Percentiles rank a stretch among this genome's conserved stretches.
Evolutionary conservation across 2,113 vertebrate species (phyloP).

Genomic region (Cynocephalus volans): DNA sequence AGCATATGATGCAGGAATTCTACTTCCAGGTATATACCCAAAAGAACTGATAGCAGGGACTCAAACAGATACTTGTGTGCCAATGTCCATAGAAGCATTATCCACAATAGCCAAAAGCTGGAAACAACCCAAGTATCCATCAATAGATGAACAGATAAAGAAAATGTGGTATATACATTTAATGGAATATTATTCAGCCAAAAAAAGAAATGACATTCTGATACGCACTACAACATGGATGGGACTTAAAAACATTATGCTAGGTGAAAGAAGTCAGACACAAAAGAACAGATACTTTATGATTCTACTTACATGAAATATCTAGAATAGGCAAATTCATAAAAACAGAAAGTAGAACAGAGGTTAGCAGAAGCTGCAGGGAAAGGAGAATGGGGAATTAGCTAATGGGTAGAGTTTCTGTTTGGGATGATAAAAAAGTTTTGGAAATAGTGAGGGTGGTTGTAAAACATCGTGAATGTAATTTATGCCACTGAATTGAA

Average conservation of each 20-base stretch:
- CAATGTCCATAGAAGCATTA: background rate
- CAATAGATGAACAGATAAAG: background rate
- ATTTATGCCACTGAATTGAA: background rate
- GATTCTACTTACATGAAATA: background rate
- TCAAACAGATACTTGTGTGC: background rate
- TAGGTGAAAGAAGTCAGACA: background rate
- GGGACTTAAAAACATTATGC: background rate
- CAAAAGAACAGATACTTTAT: background rate
- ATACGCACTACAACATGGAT: background rate
- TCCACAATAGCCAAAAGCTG: background rate
- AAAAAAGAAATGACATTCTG: background rate
- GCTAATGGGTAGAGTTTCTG: background rate
- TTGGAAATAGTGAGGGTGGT: background rate
- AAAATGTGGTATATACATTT: background rate
- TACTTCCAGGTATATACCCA: background rate
- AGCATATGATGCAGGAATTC: background rate
- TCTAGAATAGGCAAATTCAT: background rate
- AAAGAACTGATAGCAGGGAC: background rate
- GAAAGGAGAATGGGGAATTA: background rate
- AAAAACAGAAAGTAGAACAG: background rate
- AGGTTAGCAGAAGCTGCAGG: background rate
- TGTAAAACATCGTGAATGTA: background rate
- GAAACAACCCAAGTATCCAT: background rate
- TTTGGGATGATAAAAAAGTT: background rate
- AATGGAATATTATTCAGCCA: background rate